Evolutionary conservation across 2,113 vertebrate genomes (phyloP), one percentile per base, ranked within the genome.

Genomic region (Psephotus haematonotus): DNA sequence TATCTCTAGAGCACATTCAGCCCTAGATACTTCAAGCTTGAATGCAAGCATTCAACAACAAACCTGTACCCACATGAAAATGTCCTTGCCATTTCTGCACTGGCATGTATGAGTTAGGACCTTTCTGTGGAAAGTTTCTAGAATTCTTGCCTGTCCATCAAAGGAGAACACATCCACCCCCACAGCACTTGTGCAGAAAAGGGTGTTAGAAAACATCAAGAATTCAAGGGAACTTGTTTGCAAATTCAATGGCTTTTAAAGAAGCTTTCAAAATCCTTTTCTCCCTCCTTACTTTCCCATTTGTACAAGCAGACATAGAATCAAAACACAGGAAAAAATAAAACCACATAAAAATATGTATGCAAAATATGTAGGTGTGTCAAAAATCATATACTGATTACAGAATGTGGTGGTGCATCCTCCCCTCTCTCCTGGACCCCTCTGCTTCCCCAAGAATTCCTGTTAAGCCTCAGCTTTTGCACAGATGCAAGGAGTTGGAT

Each of bases 101-200:
- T 33, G n/a, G 18, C 7, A 18, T 0, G 0, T 75, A 9, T 28
- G 33, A 68, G 6, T 33, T 63, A 10, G 5, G 28, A 71, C 7
- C 10, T 79, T 67, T 79, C 33, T 71, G 7, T 69, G 23, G 43
- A 43, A 83, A 50, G 8, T 27, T 31, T 62, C 13, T 47, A 60
- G 17, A 83, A 70, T 10, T 53, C 11, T n/a, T 59, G 6, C 5
- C 20, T 57, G 9, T 65, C 31, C 31, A 59, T 68, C n/a, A 53
- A 17, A 78, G 37, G 2, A 63, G 28, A 35, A 53, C 28, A n/a
- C 0, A 3, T 44, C 4, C n/a, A 65, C 3, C 17, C 16, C 14
- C 18, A 35, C 7, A 67, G 3, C 3, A 49, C 15, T 17, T 33
- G 8, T 20, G 9, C 16, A 44, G 4, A 65, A 75, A 52, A 52